phyloP scores from a whole-genome alignment of 2,888 invertebrate species.

The Eustalomyia histrio region DNA sequence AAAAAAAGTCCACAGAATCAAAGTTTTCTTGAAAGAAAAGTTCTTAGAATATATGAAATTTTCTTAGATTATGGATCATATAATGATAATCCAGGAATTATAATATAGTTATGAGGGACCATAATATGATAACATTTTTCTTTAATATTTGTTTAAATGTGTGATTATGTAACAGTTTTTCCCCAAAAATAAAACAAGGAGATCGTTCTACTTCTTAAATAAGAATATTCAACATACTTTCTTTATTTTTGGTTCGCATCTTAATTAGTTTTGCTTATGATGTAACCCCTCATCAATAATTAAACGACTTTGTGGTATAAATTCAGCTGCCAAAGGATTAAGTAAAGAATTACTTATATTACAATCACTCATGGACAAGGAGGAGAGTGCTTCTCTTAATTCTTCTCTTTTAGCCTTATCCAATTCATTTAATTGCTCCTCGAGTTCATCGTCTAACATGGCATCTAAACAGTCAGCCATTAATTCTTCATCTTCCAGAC shows the following conservation, averaged over 20 bases:
- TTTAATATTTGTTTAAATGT: slow-evolving; percentile 22
- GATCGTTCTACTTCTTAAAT: slow-evolving; percentile 67
- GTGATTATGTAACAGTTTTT: slow-evolving; percentile 46
- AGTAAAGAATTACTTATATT: slow-evolving; percentile 84
- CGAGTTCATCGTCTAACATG: slow-evolving; percentile 87
- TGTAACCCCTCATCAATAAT: slow-evolving; percentile 74
- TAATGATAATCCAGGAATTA: too few relatives aligned
- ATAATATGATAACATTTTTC: too few relatives aligned
- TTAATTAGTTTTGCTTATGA: slow-evolving; percentile 71
- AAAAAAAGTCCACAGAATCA: too few relatives aligned
- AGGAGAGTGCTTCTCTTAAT: slow-evolving; percentile 77
- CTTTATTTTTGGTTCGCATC: slow-evolving; percentile 35
- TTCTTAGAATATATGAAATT: too few relatives aligned
- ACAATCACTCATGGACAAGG: slow-evolving; percentile 75
- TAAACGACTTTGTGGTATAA: slow-evolving; percentile 83
- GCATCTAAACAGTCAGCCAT: slow-evolving; percentile 94
- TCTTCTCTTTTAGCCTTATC: slow-evolving; percentile 77
- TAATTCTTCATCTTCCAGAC: slow-evolving; percentile 91
- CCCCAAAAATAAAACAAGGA: slow-evolving; percentile 52
- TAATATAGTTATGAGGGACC: too few relatives aligned
- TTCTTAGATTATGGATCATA: too few relatives aligned
- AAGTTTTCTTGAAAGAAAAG: too few relatives aligned
- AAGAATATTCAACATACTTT: slow-evolving; percentile 67
- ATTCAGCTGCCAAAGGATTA: slow-evolving; percentile 92
- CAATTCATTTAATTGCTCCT: slow-evolving; percentile 80